phyloP scores from a whole-genome alignment of 2,888 invertebrate species.

The Patella caerulea region DNA sequence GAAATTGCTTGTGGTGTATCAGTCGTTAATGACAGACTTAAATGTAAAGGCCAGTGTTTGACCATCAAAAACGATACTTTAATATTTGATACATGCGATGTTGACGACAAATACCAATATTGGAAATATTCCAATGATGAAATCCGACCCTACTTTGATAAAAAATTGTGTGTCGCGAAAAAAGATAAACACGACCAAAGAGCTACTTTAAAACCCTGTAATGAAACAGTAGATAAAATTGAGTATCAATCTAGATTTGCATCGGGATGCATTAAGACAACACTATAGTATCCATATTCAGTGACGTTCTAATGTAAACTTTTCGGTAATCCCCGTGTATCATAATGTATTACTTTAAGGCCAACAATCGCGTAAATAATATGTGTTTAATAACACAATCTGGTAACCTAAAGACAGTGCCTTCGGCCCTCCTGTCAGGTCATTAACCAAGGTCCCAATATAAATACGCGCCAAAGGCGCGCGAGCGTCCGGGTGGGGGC shows the following conservation, averaged over 20 bases:
- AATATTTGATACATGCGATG: neutral
- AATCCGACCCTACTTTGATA: neutral
- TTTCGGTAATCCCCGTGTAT: no score
- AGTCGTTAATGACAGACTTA: neutral
- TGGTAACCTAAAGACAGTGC: no score
- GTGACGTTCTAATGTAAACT: no score
- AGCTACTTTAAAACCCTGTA: neutral
- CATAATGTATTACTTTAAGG: no score
- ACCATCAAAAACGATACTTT: neutral
- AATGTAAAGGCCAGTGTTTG: neutral
- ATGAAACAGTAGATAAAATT: neutral
- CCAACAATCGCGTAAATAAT: no score
- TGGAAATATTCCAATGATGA: neutral
- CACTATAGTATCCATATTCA: no score
- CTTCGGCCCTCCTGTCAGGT: no score
- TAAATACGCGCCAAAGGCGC: no score
- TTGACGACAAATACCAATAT: neutral
- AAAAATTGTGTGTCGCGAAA: neutral
- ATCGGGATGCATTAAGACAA: neutral
- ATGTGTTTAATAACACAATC: no score
- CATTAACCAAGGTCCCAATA: no score
- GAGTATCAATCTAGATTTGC: neutral
- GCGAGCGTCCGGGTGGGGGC: no score
- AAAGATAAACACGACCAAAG: neutral
- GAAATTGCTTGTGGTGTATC: neutral